Conservation (phyloP, 2,797 vertebrate species). For the Eospalax fontanierii region DNA sequence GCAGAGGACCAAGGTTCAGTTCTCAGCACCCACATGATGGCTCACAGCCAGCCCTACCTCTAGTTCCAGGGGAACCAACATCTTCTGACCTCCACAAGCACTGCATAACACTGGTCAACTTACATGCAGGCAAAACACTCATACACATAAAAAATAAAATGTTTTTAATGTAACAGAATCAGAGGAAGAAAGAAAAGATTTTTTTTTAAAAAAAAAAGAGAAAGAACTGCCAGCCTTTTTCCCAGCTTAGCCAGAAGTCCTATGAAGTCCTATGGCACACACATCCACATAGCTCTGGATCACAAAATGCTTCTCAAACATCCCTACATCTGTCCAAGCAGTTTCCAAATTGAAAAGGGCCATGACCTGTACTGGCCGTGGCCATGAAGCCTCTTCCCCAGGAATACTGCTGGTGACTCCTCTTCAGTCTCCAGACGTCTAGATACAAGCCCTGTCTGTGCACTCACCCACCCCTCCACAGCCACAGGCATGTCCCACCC, state of each 20-base stretch:
- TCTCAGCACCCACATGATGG: too few species aligned
- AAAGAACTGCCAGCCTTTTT: too few species aligned
- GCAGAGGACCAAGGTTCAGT: too few species aligned
- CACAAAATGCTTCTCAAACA: neutral
- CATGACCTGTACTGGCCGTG: neutral
- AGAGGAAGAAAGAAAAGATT: too few species aligned
- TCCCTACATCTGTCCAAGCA: neutral
- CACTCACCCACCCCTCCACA: neutral
- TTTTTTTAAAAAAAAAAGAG: too few species aligned
- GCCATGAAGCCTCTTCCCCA: neutral
- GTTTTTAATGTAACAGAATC: too few species aligned
- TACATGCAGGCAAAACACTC: too few species aligned
- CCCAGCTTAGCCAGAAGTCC: neutral
- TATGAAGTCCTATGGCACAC: accelerated
- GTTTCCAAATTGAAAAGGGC: neutral
- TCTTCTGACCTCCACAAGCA: too few species aligned
- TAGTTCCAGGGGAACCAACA: too few species aligned
- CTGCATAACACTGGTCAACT: too few species aligned
- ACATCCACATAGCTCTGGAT: neutral
- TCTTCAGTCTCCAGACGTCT: neutral
- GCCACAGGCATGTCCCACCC: neutral
- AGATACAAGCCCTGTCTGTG: neutral
- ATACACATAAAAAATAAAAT: too few species aligned
- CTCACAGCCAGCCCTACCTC: too few species aligned
- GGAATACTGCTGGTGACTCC: neutral